Evolutionary conservation across 1,140 invertebrate genomes (phyloP).

Genomic region (Trichogramma pretiosum): DNA sequence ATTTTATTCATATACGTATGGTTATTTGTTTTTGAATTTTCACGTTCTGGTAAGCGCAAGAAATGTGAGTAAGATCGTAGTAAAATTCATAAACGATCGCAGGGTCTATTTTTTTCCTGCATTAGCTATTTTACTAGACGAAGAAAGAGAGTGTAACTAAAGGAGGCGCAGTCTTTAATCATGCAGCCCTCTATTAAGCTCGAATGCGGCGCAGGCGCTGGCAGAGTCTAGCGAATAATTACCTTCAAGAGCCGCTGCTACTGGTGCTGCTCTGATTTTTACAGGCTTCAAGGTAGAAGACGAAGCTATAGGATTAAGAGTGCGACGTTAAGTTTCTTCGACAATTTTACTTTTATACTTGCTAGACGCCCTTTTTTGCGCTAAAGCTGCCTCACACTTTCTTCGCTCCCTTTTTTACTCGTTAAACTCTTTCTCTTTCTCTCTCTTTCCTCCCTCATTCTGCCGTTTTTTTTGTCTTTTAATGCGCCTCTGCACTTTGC

Average conservation of each 20-base stretch:
- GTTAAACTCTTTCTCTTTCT: background rate
- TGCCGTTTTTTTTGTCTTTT: background rate
- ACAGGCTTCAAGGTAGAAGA: background rate
- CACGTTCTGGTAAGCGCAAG: too few species aligned
- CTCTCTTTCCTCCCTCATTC: background rate
- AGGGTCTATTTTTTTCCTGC: too few species aligned
- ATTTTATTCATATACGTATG: conserved; percentile 33
- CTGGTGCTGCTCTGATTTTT: conserved; percentile 12
- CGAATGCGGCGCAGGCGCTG: background rate
- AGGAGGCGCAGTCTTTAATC: conserved; percentile 9
- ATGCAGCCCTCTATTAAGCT: conserved; percentile 11
- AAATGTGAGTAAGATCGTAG: too few species aligned
- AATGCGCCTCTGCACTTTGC: conserved; percentile 6
- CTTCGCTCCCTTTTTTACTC: background rate
- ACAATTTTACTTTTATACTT: conserved; percentile 1
- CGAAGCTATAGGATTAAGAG: background rate
- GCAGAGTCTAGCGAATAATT: conserved; percentile 11
- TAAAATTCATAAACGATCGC: too few species aligned
- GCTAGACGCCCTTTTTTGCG: too few species aligned
- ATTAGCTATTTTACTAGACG: too few species aligned
- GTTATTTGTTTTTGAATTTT: too few species aligned
- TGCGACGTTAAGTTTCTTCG: background rate
- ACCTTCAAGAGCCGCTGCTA: conserved; percentile 2
- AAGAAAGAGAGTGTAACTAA: too few species aligned
- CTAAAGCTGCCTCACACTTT: too few species aligned